Evolutionary conservation across 2,888 invertebrate species (phyloP), one percentile per base, ranked within the genome.

Genomic region (Eremobia ochroleuca): DNA sequence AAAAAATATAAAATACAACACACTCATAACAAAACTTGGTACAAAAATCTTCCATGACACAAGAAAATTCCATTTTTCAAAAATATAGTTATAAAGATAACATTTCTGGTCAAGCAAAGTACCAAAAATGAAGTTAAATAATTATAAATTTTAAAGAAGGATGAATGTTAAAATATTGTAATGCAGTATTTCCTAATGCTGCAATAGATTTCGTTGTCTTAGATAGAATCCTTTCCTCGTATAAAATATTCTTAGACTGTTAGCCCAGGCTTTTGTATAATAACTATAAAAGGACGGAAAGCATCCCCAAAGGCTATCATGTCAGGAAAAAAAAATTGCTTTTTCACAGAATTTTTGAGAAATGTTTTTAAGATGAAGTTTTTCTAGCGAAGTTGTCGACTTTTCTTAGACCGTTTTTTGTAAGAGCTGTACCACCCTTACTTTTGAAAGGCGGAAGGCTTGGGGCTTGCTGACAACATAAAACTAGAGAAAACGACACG

Each of bases 241-340:
- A 81, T 82, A 58, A 68, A 82, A 58, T 82, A 82, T 75, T 68
- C 40, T 9, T 15, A 28, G 49, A 49, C 49, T 40, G 18, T 67
- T 49, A 76, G 5, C 11, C 59, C 46, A 18, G 68, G 64, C 79
- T 28, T 79, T 81, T 75, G 55, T 64, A 28, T 5, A 6, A 34
- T 73, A n/a, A n/a, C n/a, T n/a, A 59, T 66, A 40, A 66, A 81
- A 81, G 25, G 18, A 18, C 3, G 15, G 65, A 65, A 34, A 59
- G 9, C 66, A 66, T 59, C 15, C 28, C 21, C 28, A 11, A 58
- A 59, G 81, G 43, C 58, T 59, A 73, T 28, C 5, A 37, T 52
- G 40, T 59, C 4, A 43, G 9, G 46, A 73, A 43, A 65, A 64
- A 43, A 62, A 46, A 62, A 62, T 5, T 21, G 21, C 5, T n/a